Evolutionary conservation across 1,140 invertebrate genomes (phyloP).

Genomic region (Apis laboriosa): DNA sequence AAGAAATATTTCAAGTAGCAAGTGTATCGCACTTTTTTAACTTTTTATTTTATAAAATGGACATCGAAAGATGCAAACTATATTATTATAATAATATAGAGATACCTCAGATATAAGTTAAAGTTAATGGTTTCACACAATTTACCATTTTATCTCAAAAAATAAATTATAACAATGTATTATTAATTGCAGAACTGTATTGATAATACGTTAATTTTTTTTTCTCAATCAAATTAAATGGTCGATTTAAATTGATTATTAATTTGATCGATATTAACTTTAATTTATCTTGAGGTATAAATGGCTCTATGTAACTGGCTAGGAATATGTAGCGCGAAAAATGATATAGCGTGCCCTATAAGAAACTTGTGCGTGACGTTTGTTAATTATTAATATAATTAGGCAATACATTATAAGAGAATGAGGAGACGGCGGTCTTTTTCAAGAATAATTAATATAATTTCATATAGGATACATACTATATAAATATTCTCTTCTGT

Average conservation of each 20-base stretch:
- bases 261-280: constrained; percentile 17
- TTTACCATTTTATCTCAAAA: constrained; percentile 2
- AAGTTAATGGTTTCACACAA: constrained; percentile 5
- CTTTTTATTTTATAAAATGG: constrained; percentile 26
- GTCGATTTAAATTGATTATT: neutral
- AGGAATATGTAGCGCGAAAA: constrained; percentile 42
- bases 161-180: neutral
- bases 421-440: constrained; percentile 56
- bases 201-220: neutral
- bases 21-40: constrained; percentile 4
- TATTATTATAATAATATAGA: constrained; percentile 5
- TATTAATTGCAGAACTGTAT: constrained; percentile 5
- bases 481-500: constrained; percentile 8
- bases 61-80: neutral
- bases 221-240: constrained; percentile 9
- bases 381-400: constrained; percentile 47
- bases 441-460: neutral
- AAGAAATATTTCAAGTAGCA: neutral
- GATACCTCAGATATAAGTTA: constrained; percentile 25
- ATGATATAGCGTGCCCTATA: constrained; percentile 36
- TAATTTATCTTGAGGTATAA: constrained; percentile 26
- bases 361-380: constrained; percentile 52
- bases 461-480: constrained; percentile 3
- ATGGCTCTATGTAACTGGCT: constrained; percentile 29
- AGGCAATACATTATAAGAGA: constrained; percentile 22